Evolutionary conservation across 2,113 vertebrate species (phyloP).

Genomic region (Ceuthmochares aereus): DNA sequence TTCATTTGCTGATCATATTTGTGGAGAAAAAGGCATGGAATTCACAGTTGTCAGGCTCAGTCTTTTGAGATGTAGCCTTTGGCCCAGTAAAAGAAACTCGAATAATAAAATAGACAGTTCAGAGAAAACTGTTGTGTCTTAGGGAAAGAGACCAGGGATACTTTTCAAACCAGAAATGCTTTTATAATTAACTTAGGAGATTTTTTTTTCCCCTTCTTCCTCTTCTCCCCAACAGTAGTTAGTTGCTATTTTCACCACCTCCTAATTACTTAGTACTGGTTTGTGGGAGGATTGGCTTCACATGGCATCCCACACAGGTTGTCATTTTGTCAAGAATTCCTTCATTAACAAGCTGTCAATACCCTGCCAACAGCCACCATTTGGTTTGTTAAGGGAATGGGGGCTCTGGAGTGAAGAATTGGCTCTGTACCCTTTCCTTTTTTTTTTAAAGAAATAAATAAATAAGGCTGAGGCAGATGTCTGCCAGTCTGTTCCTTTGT

Average conservation of each 20-base stretch:
- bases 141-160: not conserved
- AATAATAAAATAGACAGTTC: not conserved
- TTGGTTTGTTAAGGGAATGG: constrained; percentile 79
- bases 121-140: not conserved
- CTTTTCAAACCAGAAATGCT: constrained; percentile 12
- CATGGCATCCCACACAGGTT: constrained; percentile 77
- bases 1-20: not conserved
- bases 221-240: constrained; percentile 52
- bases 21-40: not conserved
- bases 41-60: not conserved
- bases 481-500: constrained; percentile 82
- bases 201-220: not conserved
- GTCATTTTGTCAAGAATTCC: constrained; percentile 84
- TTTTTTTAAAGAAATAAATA: constrained; percentile 55
- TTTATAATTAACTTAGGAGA: constrained; percentile 57
- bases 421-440: constrained; percentile 60
- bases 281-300: constrained; percentile 73
- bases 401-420: constrained; percentile 77
- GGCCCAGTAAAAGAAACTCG: not conserved
- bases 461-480: constrained; percentile 81
- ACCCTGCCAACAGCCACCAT: constrained; percentile 80
- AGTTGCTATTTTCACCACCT: constrained; percentile 79
- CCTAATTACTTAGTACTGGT: constrained; percentile 73
- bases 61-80: not conserved
- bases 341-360: constrained; percentile 86